These are phyloP conservation scores for Coptodon rendalli DNA, from an alignment of 2,113 vertebrate species.

Conservation along the genomic window DNA sequence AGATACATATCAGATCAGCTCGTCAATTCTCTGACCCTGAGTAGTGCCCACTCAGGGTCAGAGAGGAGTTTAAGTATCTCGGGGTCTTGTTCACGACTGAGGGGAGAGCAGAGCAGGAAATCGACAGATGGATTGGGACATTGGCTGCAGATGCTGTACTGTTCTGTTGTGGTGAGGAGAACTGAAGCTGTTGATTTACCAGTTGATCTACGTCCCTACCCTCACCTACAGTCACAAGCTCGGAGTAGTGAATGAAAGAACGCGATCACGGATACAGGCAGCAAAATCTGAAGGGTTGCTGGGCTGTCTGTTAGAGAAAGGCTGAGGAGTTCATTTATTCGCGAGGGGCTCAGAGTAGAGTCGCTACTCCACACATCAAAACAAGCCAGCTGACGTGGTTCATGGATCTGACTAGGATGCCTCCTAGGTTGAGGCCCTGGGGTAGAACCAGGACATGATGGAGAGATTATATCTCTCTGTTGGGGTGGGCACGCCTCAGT, in stretches of 20 bases:
- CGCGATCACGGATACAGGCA: neutral
- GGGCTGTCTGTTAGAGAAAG: neutral
- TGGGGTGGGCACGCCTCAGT: neutral
- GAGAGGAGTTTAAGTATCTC: neutral
- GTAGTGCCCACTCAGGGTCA: neutral
- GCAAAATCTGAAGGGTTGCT: neutral
- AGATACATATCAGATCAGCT: neutral
- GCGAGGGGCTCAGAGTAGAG: neutral
- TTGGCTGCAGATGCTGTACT: neutral
- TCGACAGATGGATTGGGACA: neutral
- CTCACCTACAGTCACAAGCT: neutral
- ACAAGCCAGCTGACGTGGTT: neutral
- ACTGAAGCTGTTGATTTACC: neutral
- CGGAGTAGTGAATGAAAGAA: neutral
- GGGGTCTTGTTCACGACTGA: neutral
- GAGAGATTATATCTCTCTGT: neutral
- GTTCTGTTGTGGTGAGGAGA: neutral
- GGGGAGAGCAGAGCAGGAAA: neutral
- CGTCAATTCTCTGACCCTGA: rapidly evolving
- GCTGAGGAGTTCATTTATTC: neutral
- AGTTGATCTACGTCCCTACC: neutral
- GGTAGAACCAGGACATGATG: neutral
- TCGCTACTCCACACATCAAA: neutral
- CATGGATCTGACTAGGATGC: neutral
- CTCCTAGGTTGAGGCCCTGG: neutral